Base-by-base conservation (phyloP, 2,113 vertebrate genomes). In the Hirundichthys speculiger region DNA sequence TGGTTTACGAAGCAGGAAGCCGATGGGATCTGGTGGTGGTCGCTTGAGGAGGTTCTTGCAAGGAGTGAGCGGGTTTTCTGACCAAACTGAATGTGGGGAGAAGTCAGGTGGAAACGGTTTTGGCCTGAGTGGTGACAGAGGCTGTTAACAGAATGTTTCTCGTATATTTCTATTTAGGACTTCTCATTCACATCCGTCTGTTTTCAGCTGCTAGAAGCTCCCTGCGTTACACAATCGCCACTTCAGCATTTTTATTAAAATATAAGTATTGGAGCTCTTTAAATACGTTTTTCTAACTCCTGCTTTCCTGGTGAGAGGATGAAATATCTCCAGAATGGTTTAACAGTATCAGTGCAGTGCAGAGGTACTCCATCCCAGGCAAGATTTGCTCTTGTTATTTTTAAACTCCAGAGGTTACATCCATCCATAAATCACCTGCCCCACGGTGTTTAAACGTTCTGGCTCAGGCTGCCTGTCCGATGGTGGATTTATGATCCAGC, bases 341-440 rank as follows among this genome's bases (percentile, higher is more conserved):
- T 77, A 59, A 66, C 76, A 70, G 72, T 83, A 57, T 82, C 78
- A 43, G 57, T 46, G 65, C 54, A n/a, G 58, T 9, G 66, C 70
- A 62, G 67, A 79, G 58, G 75, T 85, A 69, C 72, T 82, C 71
- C 64, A 55, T 75, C 71, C 79, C 80, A 60, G 71, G 71, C 68
- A 59, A 84, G 85, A 83, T 82, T 85, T 76, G 69, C 66, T 76
- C 61, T 77, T 87, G 82, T 90, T 90, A 84, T 90, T 91, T 89
- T 79, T 87, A 77, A 87, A 88, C 84, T 84, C 77, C 59, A 85
- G 81, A 88, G 88, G 88, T 83, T 69, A 74, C 67, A 48, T 72
- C 13, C 65, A 86, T 83, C 85, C 69, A 83, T 89, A 88, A 90
- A 86, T 88, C 86, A 86, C 66, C 69, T 34, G 82, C 39, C 72